Evolutionary conservation across 2,113 vertebrate genomes (phyloP).

Genomic region (Paedocypris sp.): DNA sequence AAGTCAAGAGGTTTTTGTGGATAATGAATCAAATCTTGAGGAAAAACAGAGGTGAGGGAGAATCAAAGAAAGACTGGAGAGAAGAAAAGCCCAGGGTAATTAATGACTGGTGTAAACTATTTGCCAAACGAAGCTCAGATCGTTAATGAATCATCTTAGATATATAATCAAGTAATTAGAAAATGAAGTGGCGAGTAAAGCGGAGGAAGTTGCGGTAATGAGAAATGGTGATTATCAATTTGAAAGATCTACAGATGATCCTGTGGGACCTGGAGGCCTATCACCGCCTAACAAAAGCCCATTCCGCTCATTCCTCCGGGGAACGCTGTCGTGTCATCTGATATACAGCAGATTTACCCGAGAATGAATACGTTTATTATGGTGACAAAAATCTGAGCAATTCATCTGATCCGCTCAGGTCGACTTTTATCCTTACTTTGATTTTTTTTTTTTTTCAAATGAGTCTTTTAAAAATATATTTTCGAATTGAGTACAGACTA

Average conservation of each 20-base stretch:
- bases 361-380: not conserved
- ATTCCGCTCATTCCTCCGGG: not conserved
- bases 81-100: constrained; percentile 58
- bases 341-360: not conserved
- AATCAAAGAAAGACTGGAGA: constrained; percentile 34
- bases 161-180: constrained; percentile 66
- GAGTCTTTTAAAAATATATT: too few relatives aligned
- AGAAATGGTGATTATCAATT: constrained; percentile 63
- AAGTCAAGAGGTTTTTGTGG: not conserved
- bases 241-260: constrained; percentile 53
- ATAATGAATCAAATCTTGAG: constrained; percentile 20
- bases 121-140: constrained; percentile 46
- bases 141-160: constrained; percentile 66
- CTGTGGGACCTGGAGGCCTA: constrained; percentile 51
- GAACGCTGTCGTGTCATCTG: not conserved
- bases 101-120: constrained; percentile 61
- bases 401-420: too few relatives aligned
- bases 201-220: constrained; percentile 56
- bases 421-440: too few relatives aligned
- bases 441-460: too few relatives aligned
- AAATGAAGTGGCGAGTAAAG: constrained; percentile 62
- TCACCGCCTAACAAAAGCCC: constrained; percentile 9
- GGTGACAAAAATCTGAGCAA: not conserved
- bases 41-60: constrained; percentile 6
- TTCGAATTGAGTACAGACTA: too few relatives aligned